Conservation (phyloP, 2,888 invertebrate species). For the Diabrotica balteata region DNA sequence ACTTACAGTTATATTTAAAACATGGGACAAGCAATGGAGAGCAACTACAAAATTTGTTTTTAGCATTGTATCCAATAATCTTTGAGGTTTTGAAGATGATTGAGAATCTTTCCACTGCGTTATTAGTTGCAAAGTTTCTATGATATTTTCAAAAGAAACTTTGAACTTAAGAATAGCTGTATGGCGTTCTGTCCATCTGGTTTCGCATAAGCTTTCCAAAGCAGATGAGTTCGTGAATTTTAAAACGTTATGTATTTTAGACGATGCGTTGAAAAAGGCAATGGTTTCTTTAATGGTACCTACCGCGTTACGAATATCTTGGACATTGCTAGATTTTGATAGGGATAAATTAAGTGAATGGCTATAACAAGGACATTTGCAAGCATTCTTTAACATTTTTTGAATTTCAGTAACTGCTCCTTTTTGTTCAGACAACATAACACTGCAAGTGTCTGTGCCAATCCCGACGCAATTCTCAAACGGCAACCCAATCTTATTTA, state of each 20-base stretch:
- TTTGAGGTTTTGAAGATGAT: conserved; percentile 14
- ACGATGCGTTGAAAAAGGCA: conserved; percentile 24
- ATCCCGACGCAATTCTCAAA: too few species aligned
- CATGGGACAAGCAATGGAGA: too few species aligned
- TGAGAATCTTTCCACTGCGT: conserved; percentile 20
- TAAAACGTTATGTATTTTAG: too few species aligned
- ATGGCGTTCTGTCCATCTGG: conserved; percentile 23
- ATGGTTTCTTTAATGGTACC: conserved; percentile 28
- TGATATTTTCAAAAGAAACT: conserved; percentile 10
- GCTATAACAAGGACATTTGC: too few species aligned
- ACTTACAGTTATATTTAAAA: too few species aligned
- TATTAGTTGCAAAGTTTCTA: conserved; percentile 21
- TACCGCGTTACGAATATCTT: conserved; percentile 24
- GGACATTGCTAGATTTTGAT: too few species aligned
- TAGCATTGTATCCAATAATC: conserved; percentile 12
- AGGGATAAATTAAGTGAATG: too few species aligned
- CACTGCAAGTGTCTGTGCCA: too few species aligned
- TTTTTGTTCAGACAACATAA: too few species aligned
- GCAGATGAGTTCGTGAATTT: background rate
- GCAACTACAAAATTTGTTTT: background rate
- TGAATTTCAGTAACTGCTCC: too few species aligned
- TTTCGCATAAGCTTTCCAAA: conserved; percentile 12
- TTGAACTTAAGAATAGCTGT: conserved; percentile 20
- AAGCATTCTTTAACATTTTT: too few species aligned
- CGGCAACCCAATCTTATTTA: too few species aligned